Percentiles rank a stretch among this genome's conserved stretches.
Conservation (phyloP, 2,113 vertebrate species). For the Symphodus melops region DNA sequence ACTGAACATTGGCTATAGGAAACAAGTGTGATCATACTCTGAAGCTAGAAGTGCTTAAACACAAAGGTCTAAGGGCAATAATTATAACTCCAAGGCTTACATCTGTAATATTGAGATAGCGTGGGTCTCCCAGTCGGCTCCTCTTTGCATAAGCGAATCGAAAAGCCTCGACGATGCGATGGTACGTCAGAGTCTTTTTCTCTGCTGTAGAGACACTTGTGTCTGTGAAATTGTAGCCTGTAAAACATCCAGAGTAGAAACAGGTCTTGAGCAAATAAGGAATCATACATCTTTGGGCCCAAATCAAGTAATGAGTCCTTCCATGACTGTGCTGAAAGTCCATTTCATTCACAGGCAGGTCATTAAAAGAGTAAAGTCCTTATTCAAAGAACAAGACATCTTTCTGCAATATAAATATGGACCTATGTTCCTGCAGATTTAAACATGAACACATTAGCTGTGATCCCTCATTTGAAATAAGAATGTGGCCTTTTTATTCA, state of each 20-base stretch:
- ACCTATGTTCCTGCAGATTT: background rate
- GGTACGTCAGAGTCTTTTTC: slow-evolving; percentile 90
- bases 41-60: slow-evolving; percentile 1
- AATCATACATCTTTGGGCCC: slow-evolving; percentile 9
- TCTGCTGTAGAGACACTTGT: slow-evolving; percentile 84
- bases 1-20: background rate
- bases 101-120: slow-evolving; percentile 88
- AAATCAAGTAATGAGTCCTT: slow-evolving; percentile 23
- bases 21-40: too few relatives aligned
- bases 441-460: slow-evolving; percentile 25
- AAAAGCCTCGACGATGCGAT: slow-evolving; percentile 95
- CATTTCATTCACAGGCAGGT: slow-evolving; percentile 17
- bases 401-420: background rate
- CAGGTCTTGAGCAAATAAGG: slow-evolving; percentile 11
- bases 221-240: slow-evolving; percentile 92
- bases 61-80: background rate
- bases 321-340: slow-evolving; percentile 24
- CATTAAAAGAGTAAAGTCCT: slow-evolving; percentile 16
- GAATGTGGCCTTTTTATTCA: slow-evolving; percentile 29
- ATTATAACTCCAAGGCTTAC: slow-evolving; percentile 75
- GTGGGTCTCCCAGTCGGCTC: slow-evolving; percentile 92
- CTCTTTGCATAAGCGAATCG: slow-evolving; percentile 96
- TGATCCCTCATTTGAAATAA: slow-evolving; percentile 19
- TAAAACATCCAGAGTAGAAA: slow-evolving; percentile 46
- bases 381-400: background rate